phyloP scores from a whole-genome alignment of 1,140 invertebrate species.

The Macrostomum lignano region DNA sequence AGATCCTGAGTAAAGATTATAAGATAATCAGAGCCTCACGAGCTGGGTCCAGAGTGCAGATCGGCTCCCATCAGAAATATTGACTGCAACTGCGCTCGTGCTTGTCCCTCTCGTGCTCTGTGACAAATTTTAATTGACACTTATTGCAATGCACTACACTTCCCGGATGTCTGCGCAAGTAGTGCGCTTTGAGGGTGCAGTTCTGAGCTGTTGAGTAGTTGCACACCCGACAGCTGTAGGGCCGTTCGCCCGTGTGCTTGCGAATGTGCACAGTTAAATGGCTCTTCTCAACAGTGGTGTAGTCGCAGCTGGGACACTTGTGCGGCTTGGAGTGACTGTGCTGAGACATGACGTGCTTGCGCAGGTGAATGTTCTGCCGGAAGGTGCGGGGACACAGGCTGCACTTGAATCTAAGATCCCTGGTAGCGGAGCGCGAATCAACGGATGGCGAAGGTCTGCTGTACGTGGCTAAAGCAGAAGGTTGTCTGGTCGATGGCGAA shows the following conservation, averaged over 20 bases:
- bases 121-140: background rate
- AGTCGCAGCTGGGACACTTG: background rate
- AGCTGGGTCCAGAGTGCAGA: too few relatives aligned
- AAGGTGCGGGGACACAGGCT: background rate
- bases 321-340: background rate
- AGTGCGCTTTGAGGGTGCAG: slow-evolving; percentile 1
- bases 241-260: slow-evolving; percentile 61
- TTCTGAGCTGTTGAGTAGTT: slow-evolving; percentile 18
- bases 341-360: slow-evolving; percentile 2
- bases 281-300: slow-evolving; percentile 6
- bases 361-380: slow-evolving; percentile 1
- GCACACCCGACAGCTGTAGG: slow-evolving; percentile 58
- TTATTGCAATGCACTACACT: background rate
- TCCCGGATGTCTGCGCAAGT: slow-evolving; percentile 1
- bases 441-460: too few relatives aligned
- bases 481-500: too few relatives aligned
- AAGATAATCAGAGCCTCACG: too few relatives aligned
- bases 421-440: too few relatives aligned
- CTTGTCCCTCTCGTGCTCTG: slow-evolving; percentile 2
- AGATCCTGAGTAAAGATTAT: too few relatives aligned
- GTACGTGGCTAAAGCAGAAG: too few relatives aligned
- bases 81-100: slow-evolving; percentile 1
- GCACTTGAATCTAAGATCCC: too few relatives aligned
- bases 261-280: slow-evolving; percentile 21
- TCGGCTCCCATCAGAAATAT: too few relatives aligned